Base-by-base conservation (phyloP, 2,797 vertebrate species). In the Lagocephalus sceleratus region DNA sequence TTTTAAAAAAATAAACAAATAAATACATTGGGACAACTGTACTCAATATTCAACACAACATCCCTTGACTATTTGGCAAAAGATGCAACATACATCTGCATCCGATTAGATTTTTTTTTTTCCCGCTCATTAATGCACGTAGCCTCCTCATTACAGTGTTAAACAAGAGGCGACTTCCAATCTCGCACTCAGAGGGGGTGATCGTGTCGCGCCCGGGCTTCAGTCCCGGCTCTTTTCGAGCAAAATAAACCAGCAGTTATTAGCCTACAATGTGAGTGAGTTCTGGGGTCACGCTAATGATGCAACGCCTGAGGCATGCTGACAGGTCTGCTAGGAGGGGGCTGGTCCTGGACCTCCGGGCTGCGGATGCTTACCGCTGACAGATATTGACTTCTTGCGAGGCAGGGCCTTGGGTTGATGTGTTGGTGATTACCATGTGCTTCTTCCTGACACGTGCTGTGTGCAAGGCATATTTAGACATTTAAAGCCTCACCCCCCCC, bases 331-430 rank as follows among this genome's bases (percentile, higher is more conserved):
- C 73, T 79, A 73, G 59, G 59, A 71, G 81, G 68, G 68, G 67
- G 67, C 32, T 41, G 45, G 55, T 61, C 57, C 57, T 68, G 52
- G 68, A 75, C 77, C 77, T 56, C 63, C 57, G 56, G 71, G 69
- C 75, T 68, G 66, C 74, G 74, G 79, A 84, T 78, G 77, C 71
- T 68, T 66, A 57, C 80, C 66, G 62, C 79, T 83, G 85, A 87
- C 86, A 85, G 80, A 59, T 87, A 87, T 85, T 47, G 82, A 89
- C 83, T 83, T 67, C 64, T 70, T 82, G 74, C 73, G 68, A 82
- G 60, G 62, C 73, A 7, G 58, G 72, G 57, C 63, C 73, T 68
- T 75, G 63, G 57, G 69, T 66, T 74, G 78, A 71, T 66, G 61
- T 63, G 64, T 54, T 76, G 66, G 66, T 81, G 78, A 88, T 88